Conservation (phyloP, 2,113 vertebrate genomes). For the Vulpes ferrilata region DNA sequence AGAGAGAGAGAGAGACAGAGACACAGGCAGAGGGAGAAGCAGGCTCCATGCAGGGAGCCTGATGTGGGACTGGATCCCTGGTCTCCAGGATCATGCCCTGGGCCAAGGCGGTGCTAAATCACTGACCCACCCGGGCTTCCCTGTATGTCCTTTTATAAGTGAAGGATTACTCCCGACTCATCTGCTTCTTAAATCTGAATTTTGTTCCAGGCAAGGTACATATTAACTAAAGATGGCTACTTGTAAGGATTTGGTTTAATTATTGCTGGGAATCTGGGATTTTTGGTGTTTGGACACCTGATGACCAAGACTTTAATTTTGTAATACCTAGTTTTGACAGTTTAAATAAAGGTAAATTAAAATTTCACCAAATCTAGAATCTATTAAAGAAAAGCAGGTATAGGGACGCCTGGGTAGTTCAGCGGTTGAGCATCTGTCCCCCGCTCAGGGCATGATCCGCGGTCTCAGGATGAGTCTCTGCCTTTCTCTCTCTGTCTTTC, state of each 20-base stretch:
- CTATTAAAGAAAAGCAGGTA: not conserved
- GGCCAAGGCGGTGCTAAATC: no score
- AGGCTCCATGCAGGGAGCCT: no score
- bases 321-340: not conserved
- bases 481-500: no score
- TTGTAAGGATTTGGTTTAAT: slow-evolving; percentile 46
- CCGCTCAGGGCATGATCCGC: no score
- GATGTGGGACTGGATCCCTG: no score
- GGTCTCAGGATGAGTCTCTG: no score
- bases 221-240: slow-evolving; percentile 63
- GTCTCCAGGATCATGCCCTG: no score
- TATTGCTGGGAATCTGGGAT: slow-evolving; percentile 3
- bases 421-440: no score
- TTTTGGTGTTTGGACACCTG: slow-evolving; percentile 15
- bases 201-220: slow-evolving; percentile 61
- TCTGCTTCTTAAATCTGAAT: slow-evolving; percentile 64
- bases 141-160: slow-evolving; percentile 24
- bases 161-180: slow-evolving; percentile 51
- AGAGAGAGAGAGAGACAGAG: no score
- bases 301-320: slow-evolving; percentile 6
- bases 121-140: no score
- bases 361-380: slow-evolving; percentile 14
- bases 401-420: no score
- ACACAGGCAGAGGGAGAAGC: no score
- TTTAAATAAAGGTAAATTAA: slow-evolving; percentile 45